These are phyloP conservation scores for Anolis carolinensis DNA, from an alignment of 2,113 vertebrate species.

Conservation along the genomic window DNA sequence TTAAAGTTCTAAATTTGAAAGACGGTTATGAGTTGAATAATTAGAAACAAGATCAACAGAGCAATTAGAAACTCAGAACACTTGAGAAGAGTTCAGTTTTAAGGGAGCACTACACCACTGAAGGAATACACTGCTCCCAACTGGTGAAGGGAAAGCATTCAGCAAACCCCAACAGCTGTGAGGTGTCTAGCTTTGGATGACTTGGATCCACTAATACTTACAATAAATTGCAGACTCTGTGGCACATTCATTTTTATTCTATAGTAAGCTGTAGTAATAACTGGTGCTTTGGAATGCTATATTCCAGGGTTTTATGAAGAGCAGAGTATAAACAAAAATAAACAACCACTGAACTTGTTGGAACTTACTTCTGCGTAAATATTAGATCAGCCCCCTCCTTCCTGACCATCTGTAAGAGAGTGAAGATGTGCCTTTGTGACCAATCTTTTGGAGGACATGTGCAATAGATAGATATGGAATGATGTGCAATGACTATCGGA, in stretches of 20 bases:
- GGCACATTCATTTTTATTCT: not conserved
- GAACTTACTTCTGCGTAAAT: not conserved
- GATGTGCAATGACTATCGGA: too few species aligned
- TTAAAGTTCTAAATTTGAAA: not conserved
- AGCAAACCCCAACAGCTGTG: not conserved
- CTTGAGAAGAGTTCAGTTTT: not conserved
- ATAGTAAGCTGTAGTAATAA: not conserved
- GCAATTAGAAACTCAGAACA: conserved; percentile 1
- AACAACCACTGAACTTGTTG: not conserved
- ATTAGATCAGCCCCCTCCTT: too few species aligned
- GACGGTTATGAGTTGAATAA: not conserved
- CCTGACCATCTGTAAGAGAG: too few species aligned
- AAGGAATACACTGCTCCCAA: not conserved
- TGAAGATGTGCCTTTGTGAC: too few species aligned
- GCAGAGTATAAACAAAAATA: too few species aligned
- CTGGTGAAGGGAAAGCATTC: not conserved
- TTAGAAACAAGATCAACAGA: conserved; percentile 9
- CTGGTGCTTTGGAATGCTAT: not conserved
- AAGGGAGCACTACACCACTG: not conserved
- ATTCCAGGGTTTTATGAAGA: too few species aligned
- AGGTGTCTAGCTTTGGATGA: not conserved
- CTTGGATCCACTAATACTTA: not conserved
- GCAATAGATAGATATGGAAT: too few species aligned
- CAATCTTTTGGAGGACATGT: too few species aligned
- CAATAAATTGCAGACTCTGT: not conserved